Evolutionary conservation across 64 coral and sea anemone species (phyloP), one percentile per base, ranked within the genome.

Genomic region (Pachyseris speciosa): DNA sequence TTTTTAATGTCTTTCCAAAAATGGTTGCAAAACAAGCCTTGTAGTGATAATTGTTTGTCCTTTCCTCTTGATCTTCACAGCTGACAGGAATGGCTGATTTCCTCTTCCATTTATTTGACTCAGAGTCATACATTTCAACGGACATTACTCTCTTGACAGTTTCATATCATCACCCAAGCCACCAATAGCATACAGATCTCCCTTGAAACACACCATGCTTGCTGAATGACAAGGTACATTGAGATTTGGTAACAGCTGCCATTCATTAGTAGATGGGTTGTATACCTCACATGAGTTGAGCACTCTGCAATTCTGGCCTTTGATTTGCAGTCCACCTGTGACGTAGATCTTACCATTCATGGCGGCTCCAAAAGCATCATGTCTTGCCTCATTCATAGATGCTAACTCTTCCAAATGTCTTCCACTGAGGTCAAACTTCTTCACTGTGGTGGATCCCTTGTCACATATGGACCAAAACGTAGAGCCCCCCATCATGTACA

Each of bases 261-360:
- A 75, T 75, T 75, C 41, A 48, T 75, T 48, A 20, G 72, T 48
- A 2, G n/a, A 11, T 28, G 72, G 41, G 24, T 48, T 30, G 41
- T 75, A 75, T 25, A 75, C 2, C 26, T 75, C 72, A 49, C 66
- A 69, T 37, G 66, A 36, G 11, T 19, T 15, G 66, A 69, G 7
- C 5, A 19, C 31, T 36, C 0, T 29, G 1, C 12, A 4, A 2
- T 15, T 12, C 29, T 45, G 43, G 11, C 11, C 58, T 63, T 27
- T 6, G 1, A 26, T 63, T 30, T 0, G 40, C 5, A 8, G 1
- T 5, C 72, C 72, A 75, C 72, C 69, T 9, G 69, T 37, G 9
- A 72, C 32, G 17, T 69, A 69, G 12, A 69, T 32, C 32, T 69
- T 69, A 31, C 67, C 67, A 69, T 69, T 69, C 69, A 72, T 41